Percentiles rank a stretch among this genome's conserved stretches.
Conservation (phyloP, 2,888 invertebrate genomes). For the Aleiodes leptofemur region DNA sequence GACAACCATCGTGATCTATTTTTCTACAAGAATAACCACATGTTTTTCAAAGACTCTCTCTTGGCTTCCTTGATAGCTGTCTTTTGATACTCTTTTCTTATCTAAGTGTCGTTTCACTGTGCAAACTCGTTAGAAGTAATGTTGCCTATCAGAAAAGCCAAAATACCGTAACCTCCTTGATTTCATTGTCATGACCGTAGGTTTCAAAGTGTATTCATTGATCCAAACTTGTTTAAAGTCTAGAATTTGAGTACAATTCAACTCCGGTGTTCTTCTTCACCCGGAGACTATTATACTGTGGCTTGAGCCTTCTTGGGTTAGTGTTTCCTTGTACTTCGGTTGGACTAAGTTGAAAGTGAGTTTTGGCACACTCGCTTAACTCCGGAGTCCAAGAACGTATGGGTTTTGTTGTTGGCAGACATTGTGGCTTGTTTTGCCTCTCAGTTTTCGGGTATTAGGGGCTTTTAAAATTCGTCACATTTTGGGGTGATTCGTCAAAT, state of each 20-base stretch:
- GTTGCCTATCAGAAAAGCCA: conserved; percentile 25
- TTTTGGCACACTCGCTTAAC: conserved; percentile 30
- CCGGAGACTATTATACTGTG: conserved; percentile 25
- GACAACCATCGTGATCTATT: not conserved
- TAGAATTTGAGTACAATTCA: conserved; percentile 21
- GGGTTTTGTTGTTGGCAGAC: conserved; percentile 7
- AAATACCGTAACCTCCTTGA: conserved; percentile 10
- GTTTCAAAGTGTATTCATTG: not conserved
- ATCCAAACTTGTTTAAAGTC: conserved; percentile 23
- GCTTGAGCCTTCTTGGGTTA: conserved; percentile 29
- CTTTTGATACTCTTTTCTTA: conserved; percentile 10
- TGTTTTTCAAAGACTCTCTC: not conserved
- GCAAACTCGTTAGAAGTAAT: conserved; percentile 29
- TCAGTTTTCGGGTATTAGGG: not conserved
- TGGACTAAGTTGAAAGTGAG: conserved; percentile 15
- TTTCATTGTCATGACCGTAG: conserved; percentile 15
- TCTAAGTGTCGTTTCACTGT: conserved; percentile 1
- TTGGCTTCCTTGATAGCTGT: not conserved
- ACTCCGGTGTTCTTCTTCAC: too few species aligned
- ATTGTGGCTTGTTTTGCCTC: not conserved
- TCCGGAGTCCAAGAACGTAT: conserved; percentile 17
- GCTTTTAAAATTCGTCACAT: conserved; percentile 1
- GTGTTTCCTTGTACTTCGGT: conserved; percentile 12
- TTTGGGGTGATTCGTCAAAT: not conserved
- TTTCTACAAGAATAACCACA: conserved; percentile 17